These are phyloP conservation scores for Zophobas morio DNA, from an alignment of 1,140 invertebrate genomes.

Conservation along the genomic window DNA sequence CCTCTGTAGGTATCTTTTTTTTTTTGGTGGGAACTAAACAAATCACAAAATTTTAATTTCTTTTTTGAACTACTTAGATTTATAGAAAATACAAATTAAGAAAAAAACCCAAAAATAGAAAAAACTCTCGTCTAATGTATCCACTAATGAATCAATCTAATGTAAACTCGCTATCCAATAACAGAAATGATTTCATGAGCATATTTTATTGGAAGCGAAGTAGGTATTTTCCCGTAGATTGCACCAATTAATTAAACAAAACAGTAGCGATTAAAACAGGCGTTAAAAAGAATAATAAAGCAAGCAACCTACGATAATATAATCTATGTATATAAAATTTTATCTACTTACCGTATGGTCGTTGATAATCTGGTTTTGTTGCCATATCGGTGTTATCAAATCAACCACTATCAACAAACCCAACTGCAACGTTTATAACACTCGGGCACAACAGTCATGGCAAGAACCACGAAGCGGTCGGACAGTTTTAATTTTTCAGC, in stretches of 20 bases:
- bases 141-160: too few species aligned
- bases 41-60: too few species aligned
- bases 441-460: conserved; percentile 43
- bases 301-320: conserved; percentile 62
- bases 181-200: background rate
- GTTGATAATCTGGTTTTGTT: conserved; percentile 66
- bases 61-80: too few species aligned
- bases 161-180: too few species aligned
- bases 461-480: conserved; percentile 48
- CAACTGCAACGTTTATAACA: conserved; percentile 44
- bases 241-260: conserved; percentile 27
- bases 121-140: too few species aligned
- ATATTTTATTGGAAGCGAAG: background rate
- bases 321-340: conserved; percentile 66
- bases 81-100: too few species aligned
- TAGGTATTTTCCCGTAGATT: conserved; percentile 8
- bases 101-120: too few species aligned
- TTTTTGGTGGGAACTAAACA: too few species aligned
- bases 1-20: too few species aligned
- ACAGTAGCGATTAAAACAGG: conserved; percentile 22
- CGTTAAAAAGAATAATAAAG: conserved; percentile 41
- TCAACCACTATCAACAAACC: conserved; percentile 62
- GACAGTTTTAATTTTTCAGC: conserved; percentile 44
- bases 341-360: conserved; percentile 68
- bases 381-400: conserved; percentile 65